Base-by-base conservation (phyloP, 2,797 vertebrate species). In the Ispidina lecontei region DNA sequence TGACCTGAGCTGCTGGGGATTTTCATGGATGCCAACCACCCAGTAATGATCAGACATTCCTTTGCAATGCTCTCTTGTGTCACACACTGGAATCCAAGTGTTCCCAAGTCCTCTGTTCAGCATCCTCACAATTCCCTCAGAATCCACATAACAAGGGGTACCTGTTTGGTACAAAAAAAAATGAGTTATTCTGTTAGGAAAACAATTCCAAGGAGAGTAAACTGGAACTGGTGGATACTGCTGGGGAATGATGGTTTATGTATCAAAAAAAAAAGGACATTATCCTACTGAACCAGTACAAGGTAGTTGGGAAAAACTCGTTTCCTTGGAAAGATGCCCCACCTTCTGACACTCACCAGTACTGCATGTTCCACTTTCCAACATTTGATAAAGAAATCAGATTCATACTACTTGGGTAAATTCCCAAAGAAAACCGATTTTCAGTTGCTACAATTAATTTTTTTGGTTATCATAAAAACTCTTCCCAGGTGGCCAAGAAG, bases 1-100 rank as follows among this genome's bases (percentile, higher is more conserved):
- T 54, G 72, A 99, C 99, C 99, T 98, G 96, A 99, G 98, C 95
- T 99, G 99, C 95, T 99, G 99, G 19, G 99, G 99, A 72, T 98
- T 98, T 96, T 99, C 99, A 33, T 99, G 99, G 35, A 99, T 91
- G 15, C 99, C 99, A 21, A 99, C 98, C 29, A 99, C 98, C 99
- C 99, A 99, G 29, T 98, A 99, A 94, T 99, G 98, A 92, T 99
- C 99, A 0, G 99, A 99, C 88, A 98, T 98, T 79, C 98, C 98
- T 94, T 99, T 99, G 96, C 99, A 99, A 73, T 98, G 98, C 19
- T 99, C 99, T 76, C 98, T 97, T 12, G 97, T 99, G 97, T 98
- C 97, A 74, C 99, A 99, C 47, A 99, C 96, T 0, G 99, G 99
- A 11, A 98, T 97, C 99, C 99, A 99, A 0, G 98, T 98, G 94